A percentile compares a stretch with the other conserved stretches of the same genome.
Conservation (phyloP, 2,113 vertebrate species). For the Prietella phreatophila region DNA sequence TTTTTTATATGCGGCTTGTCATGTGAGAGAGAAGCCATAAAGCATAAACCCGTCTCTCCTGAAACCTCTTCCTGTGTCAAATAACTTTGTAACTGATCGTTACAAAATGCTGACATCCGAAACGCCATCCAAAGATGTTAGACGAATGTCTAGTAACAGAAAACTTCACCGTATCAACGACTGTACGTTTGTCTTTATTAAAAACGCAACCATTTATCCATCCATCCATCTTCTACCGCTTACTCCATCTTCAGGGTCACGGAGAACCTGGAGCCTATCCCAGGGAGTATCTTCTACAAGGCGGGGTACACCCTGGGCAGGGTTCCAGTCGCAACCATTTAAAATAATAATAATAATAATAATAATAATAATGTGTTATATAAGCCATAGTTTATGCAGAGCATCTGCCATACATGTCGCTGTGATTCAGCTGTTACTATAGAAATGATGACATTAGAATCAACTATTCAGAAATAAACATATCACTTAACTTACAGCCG, state of each 20-base stretch:
- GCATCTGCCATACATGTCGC: neutral
- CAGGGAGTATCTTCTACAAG: no score
- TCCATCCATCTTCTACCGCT: no score
- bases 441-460: neutral
- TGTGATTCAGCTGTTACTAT: neutral
- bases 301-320: no score
- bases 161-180: neutral
- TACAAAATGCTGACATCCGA: neutral
- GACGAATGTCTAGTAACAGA: neutral
- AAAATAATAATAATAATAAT: no score
- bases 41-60: neutral
- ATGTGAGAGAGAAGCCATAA: neutral
- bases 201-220: neutral
- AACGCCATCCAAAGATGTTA: neutral
- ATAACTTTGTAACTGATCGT: neutral
- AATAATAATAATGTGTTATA: neutral
- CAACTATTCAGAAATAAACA: neutral
- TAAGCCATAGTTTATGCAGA: neutral
- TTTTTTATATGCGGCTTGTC: neutral
- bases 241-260: no score
- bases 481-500: neutral
- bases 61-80: neutral
- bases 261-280: no score
- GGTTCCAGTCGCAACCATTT: no score
- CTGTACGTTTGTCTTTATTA: neutral